A percentile compares a stretch with the other conserved stretches of the same genome.
phyloP scores from a whole-genome alignment of 2,888 invertebrate genomes.

The Eupithecia centaureata region DNA sequence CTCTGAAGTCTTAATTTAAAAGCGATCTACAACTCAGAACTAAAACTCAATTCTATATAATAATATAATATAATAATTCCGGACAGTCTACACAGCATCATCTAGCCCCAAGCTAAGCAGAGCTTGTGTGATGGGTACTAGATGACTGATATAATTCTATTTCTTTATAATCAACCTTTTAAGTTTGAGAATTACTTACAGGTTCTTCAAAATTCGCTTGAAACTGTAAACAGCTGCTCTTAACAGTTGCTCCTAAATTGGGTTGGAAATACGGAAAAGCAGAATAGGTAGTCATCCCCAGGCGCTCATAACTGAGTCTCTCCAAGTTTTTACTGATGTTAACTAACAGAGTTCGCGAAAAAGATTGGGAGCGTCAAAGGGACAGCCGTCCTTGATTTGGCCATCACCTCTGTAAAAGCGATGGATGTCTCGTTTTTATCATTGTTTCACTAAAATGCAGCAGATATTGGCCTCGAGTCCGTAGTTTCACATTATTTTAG shows the following conservation, averaged over 20 bases:
- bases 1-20: neutral
- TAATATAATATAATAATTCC: no score
- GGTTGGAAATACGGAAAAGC: conserved; percentile 48
- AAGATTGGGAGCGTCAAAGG: neutral
- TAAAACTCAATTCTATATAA: neutral
- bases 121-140: no score
- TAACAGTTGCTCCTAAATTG: conserved; percentile 51
- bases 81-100: no score
- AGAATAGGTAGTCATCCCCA: conserved; percentile 41
- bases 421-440: neutral
- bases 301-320: conserved; percentile 48
- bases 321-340: conserved; percentile 52
- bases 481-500: neutral
- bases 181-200: conserved; percentile 9
- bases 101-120: no score
- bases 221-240: conserved; percentile 51
- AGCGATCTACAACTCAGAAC: neutral
- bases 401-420: neutral
- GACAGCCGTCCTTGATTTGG: neutral
- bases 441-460: neutral
- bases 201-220: conserved; percentile 42
- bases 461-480: neutral
- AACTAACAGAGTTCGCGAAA: conserved; percentile 33
- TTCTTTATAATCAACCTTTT: conserved; percentile 1
- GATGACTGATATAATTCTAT: no score